These are phyloP conservation scores for Proales similis DNA, from an alignment of 1,140 invertebrate genomes.

Conservation along the genomic window DNA sequence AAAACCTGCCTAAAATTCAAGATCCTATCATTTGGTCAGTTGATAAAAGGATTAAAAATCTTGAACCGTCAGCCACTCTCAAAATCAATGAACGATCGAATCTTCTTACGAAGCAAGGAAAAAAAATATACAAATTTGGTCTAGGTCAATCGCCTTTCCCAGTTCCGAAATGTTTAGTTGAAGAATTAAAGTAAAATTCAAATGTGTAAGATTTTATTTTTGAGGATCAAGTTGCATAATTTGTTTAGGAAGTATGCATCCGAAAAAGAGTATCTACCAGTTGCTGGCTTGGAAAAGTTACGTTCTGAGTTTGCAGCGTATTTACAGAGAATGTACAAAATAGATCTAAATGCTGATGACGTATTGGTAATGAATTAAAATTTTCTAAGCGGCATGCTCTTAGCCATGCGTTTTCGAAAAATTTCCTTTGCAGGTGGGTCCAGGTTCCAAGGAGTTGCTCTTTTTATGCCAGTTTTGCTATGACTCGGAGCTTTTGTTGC, in stretches of 20 bases:
- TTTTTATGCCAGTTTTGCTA: conserved; percentile 42
- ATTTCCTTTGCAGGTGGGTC: no score
- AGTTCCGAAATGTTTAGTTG: conserved; percentile 42
- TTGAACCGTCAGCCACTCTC: conserved; percentile 42
- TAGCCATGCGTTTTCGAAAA: no score
- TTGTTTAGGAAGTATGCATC: no score
- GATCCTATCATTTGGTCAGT: no score
- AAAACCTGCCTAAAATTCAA: no score
- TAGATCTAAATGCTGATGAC: conserved; percentile 45
- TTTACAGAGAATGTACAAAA: conserved; percentile 43
- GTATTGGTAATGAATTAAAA: no score
- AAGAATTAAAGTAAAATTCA: conserved; percentile 43
- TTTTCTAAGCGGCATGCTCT: no score
- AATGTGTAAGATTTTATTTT: no score
- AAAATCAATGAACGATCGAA: conserved; percentile 43
- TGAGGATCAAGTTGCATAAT: no score
- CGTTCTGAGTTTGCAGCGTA: background rate
- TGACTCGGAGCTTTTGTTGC: background rate
- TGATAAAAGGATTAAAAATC: no score
- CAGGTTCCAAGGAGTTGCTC: conserved; percentile 51
- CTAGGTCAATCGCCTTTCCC: conserved; percentile 54
- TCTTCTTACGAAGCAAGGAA: conserved; percentile 42
- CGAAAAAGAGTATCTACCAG: conserved; percentile 47
- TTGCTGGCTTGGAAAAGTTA: conserved; percentile 42
- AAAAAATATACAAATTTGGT: conserved; percentile 47